Conservation (phyloP, 37 sponge, comb jelly and placozoan genomes). For the Halichondria panicea region DNA sequence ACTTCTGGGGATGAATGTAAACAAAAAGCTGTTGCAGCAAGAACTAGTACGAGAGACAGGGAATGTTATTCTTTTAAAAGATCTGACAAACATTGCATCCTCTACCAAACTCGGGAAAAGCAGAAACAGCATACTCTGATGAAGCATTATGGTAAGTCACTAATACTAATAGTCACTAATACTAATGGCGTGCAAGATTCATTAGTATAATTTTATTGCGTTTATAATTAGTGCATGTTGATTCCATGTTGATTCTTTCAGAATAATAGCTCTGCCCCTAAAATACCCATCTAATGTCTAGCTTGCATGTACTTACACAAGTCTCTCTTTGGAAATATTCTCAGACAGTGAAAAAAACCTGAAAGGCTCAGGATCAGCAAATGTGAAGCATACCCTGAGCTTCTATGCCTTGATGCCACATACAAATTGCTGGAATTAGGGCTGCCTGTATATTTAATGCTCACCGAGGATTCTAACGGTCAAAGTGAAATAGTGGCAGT, state of each 20-base stretch:
- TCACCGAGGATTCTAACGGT: conserved; percentile 51
- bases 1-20: background rate
- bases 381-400: conserved; percentile 48
- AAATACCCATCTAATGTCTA: background rate
- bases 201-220: background rate
- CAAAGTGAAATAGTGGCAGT: conserved; percentile 58
- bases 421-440: conserved; percentile 50
- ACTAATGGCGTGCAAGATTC: too few species aligned
- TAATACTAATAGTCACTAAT: too few species aligned
- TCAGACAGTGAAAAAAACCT: conserved; percentile 14
- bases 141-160: background rate
- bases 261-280: background rate
- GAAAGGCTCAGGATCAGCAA: conserved; percentile 21
- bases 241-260: background rate
- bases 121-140: background rate
- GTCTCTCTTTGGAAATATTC: conserved; percentile 31
- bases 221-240: background rate
- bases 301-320: background rate
- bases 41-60: background rate
- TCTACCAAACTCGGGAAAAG: background rate
- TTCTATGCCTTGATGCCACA: conserved; percentile 40
- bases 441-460: conserved; percentile 33
- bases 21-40: conserved; percentile 11
- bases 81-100: conserved; percentile 1
- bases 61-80: background rate